phyloP scores from a whole-genome alignment of 2,797 vertebrate species.

The Paramormyrops hopkinsi region DNA sequence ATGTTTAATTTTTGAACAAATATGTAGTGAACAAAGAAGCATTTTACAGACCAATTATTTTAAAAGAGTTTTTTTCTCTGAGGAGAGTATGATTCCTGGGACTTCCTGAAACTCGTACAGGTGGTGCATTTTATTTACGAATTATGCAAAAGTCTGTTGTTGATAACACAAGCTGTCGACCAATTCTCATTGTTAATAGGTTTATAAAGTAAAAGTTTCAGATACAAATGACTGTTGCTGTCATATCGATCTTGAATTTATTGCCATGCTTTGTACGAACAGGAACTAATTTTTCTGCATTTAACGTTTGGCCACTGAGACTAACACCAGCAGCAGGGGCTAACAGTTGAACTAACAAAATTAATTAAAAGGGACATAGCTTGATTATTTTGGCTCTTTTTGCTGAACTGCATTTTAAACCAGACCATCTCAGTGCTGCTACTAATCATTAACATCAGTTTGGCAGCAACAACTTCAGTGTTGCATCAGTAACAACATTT shows the following conservation, averaged over 20 bases:
- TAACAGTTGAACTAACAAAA: not conserved
- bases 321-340: not conserved
- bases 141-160: not conserved
- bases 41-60: not conserved
- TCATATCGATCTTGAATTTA: not conserved
- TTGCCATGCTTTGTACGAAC: not conserved
- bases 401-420: not conserved
- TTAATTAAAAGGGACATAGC: not conserved
- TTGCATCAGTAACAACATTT: not conserved
- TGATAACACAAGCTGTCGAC: not conserved
- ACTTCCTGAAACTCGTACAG: not conserved
- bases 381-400: not conserved
- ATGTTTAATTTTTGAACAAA: not conserved
- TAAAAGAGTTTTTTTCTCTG: not conserved
- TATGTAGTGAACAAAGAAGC: not conserved
- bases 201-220: not conserved
- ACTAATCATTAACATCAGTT: not conserved
- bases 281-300: not conserved
- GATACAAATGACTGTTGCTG: not conserved
- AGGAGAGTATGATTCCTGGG: not conserved
- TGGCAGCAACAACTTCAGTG: not conserved
- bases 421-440: not conserved
- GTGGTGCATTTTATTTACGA: not conserved
- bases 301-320: not conserved
- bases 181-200: not conserved